Evolutionary conservation across 2,888 invertebrate species (phyloP), one percentile per base, ranked within the genome.

Genomic region (Linnaemya tessellans): DNA sequence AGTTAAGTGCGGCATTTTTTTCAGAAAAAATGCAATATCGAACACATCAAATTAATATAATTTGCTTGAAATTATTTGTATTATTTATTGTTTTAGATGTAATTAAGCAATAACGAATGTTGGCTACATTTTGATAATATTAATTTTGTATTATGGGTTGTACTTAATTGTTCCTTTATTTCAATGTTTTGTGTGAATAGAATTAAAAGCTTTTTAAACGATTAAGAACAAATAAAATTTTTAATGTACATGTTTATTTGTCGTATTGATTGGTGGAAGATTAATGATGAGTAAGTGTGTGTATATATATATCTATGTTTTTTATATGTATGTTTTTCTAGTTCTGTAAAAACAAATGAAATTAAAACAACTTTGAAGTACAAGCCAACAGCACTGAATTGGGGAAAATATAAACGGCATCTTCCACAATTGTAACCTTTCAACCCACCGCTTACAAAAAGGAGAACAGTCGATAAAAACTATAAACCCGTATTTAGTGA

Each of bases 201-300:
- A 65, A 56, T 65, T 25, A 64, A 41, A 56, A 65, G 64, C 41
- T 75, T 75, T 65, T 54, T 64, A 75, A 75, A 51, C 4, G 18
- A 30, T 75, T 54, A 65, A 65, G 25, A 75, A 58, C 54, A 18
- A 25, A 49, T 22, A 65, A 25, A 43, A 54, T 49, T 64, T 20
- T 30, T 73, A 11, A 60, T 25, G 11, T 43, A 22, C 30, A 18
- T 22, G 9, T 25, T 49, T 1, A 15, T 30, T 62, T 35, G 3
- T 25, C 30, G 30, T 22, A 49, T 46, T 65, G n/a, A 46, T 65
- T 62, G 1, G 51, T 22, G 11, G 25, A 65, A 65, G 11, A n/a
- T 25, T 10, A 15, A 10, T 15, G 5, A n/a, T 3, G 51, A 75
- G 41, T 51, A 74, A 71, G 70, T 71, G 56, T 0, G 25, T 18